A percentile compares a stretch with the other conserved stretches of the same genome.
phyloP scores from a whole-genome alignment of 2,113 vertebrate species.

The Upupa epops region DNA sequence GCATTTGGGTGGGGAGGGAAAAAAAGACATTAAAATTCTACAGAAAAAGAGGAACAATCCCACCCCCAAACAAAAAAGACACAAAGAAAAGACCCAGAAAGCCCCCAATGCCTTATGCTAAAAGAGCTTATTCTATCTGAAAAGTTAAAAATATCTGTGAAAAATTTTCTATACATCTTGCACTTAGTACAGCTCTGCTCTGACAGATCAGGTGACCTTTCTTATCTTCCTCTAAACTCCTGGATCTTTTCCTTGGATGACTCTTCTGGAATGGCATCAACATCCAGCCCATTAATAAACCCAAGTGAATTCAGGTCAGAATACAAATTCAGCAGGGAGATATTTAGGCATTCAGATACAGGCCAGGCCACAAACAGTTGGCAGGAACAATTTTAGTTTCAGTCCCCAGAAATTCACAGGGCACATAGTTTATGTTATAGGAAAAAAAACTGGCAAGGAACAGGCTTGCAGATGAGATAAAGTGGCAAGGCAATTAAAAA shows the following conservation, averaged over 20 bases:
- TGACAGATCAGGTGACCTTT: constrained; percentile 97
- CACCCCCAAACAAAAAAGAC: constrained; percentile 24
- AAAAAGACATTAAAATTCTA: constrained; percentile 36
- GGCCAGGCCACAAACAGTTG: constrained; percentile 90
- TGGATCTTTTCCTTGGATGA: constrained; percentile 90
- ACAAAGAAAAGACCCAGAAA: constrained; percentile 68
- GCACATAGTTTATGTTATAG: constrained; percentile 99
- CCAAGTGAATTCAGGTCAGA: constrained; percentile 87
- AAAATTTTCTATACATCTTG: constrained; percentile 96
- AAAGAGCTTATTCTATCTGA: constrained; percentile 73
- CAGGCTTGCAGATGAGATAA: constrained; percentile 91
- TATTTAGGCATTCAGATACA: constrained; percentile 89
- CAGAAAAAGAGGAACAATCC: constrained; percentile 52
- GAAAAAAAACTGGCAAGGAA: constrained; percentile 99
- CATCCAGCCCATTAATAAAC: constrained; percentile 79
- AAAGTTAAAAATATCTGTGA: constrained; percentile 81
- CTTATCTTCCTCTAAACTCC: constrained; percentile 96
- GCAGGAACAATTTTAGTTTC: constrained; percentile 99
- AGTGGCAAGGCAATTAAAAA: constrained; percentile 11
- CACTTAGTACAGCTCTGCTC: constrained; percentile 95
- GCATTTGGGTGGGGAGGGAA: background rate
- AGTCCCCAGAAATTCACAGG: constrained; percentile 97
- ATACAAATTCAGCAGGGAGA: constrained; percentile 89
- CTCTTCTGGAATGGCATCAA: constrained; percentile 89
- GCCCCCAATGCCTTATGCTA: constrained; percentile 62